Percentiles rank a stretch among this genome's conserved stretches.
These are phyloP conservation scores for Tanytarsus gracilentus DNA, from an alignment of 2,888 invertebrate species.

Conservation along the genomic window DNA sequence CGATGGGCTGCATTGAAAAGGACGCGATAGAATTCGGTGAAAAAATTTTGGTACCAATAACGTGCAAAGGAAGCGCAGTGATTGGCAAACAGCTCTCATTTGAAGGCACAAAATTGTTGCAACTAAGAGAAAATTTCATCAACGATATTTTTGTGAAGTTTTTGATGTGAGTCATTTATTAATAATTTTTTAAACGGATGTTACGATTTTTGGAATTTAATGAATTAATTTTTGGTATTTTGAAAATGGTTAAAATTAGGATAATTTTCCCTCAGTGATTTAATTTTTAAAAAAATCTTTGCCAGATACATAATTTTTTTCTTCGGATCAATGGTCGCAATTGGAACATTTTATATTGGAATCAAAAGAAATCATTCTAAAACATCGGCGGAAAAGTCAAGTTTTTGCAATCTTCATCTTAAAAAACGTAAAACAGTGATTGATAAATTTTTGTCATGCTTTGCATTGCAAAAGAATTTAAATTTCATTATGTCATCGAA, in stretches of 20 bases:
- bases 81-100: slow-evolving; percentile 6
- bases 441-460: slow-evolving; percentile 31
- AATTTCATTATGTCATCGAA: slow-evolving; percentile 30
- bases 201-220: background rate
- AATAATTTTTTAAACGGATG: background rate
- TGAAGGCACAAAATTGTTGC: slow-evolving; percentile 31
- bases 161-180: slow-evolving; percentile 30
- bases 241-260: background rate
- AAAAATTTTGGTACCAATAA: background rate
- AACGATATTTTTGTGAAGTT: slow-evolving; percentile 30
- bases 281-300: background rate
- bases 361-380: slow-evolving; percentile 1
- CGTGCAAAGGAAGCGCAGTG: background rate
- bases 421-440: slow-evolving; percentile 10
- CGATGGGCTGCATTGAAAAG: background rate
- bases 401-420: slow-evolving; percentile 2
- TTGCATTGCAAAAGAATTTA: slow-evolving; percentile 30
- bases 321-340: background rate
- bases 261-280: background rate
- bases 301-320: background rate
- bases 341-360: slow-evolving; percentile 26
- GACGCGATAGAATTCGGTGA: background rate
- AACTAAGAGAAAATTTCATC: slow-evolving; percentile 31
- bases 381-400: slow-evolving; percentile 4
- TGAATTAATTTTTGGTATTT: background rate